Base-by-base conservation (phyloP, 2,888 invertebrate species). In the Pseudeuparius sepicola region DNA sequence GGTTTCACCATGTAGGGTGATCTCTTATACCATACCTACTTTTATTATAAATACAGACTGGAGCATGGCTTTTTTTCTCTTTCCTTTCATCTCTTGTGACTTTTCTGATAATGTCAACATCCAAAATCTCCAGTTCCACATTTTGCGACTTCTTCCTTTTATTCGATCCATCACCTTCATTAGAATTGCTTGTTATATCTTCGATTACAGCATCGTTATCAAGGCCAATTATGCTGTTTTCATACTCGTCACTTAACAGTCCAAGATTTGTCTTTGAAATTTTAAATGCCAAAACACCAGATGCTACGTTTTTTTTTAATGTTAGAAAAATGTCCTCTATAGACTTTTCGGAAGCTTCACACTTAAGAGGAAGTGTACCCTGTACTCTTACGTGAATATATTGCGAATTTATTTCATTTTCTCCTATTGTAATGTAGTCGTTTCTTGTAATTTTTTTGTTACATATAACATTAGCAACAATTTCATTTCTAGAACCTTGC, bases 401-500 rank as follows among this genome's bases (percentile, higher is more conserved):
- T 49, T 82, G 72, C 44, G 71, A 68, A 64, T 72, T 74, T 31
- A 84, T 59, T 24, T 79, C 76, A 27, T 70, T 67, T 31, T 72
- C 68, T 23, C 63, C 67, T 41, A 83, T 61, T 3, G 77, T 63
- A 51, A 77, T 76, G 58, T 73, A 75, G 24, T 69, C 66, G 1
- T 75, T 71, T 43, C 71, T 67, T 52, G 81, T 77, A 40, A 84
- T 64, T 53, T 78, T 76, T 41, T 79, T 78, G 60, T 83, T 81
- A 23, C 78, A 71, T 43, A 78, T 67, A 54, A 80, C 75, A 44
- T 75, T 75, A 7, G 80, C 71, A 51, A 72, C 68, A 48, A 83
- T 60, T 9, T 71, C 68, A 12, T 64, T 61, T 44, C 69, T 70
- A 10, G 71, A n/a, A n/a, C n/a, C 67, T 12, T 34, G 34, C 41